A percentile compares a stretch with the other conserved stretches of the same genome.
Evolutionary conservation across 2,888 invertebrate genomes (phyloP).

Genomic region (Cheilosia variabilis): DNA sequence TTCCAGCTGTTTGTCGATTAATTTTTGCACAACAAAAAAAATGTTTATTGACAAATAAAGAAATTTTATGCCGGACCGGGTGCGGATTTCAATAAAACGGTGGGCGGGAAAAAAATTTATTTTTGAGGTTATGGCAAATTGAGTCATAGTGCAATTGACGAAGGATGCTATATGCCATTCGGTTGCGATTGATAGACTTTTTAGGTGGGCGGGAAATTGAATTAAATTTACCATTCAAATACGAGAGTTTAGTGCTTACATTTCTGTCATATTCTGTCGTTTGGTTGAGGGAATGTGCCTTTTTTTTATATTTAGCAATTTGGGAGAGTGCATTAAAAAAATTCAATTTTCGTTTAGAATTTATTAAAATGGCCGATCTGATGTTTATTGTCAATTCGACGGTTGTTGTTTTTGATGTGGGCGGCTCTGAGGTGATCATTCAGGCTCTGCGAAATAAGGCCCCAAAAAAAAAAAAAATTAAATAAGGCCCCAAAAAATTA

Average conservation of each 20-base stretch:
- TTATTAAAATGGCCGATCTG: conserved; percentile 19
- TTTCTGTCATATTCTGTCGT: conserved; percentile 26
- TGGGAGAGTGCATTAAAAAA: conserved; percentile 31
- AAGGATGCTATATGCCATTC: conserved; percentile 48
- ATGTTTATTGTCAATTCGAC: conserved; percentile 12
- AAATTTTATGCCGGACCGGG: conserved; percentile 51
- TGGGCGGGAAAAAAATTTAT: conserved; percentile 1
- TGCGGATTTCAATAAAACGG: conserved; percentile 45
- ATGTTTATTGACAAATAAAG: conserved; percentile 70
- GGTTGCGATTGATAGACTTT: conserved; percentile 60
- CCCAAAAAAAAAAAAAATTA: too few species aligned
- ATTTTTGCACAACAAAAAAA: conserved; percentile 30
- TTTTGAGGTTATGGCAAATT: conserved; percentile 64
- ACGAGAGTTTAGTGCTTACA: conserved; percentile 8
- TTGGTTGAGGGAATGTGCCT: background rate
- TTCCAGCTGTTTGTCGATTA: conserved; percentile 32
- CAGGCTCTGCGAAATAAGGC: too few species aligned
- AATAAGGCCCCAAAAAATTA: too few species aligned
- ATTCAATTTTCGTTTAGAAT: conserved; percentile 41
- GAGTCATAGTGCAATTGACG: conserved; percentile 66
- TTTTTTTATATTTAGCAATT: conserved; percentile 40
- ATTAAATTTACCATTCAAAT: conserved; percentile 44
- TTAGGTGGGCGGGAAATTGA: conserved; percentile 49
- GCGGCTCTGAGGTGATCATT: too few species aligned
- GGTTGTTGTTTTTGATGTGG: too few species aligned